Percentiles rank a stretch among this genome's conserved stretches.
Evolutionary conservation across 2,113 vertebrate species (phyloP).

Genomic region (Podiceps cristatus): DNA sequence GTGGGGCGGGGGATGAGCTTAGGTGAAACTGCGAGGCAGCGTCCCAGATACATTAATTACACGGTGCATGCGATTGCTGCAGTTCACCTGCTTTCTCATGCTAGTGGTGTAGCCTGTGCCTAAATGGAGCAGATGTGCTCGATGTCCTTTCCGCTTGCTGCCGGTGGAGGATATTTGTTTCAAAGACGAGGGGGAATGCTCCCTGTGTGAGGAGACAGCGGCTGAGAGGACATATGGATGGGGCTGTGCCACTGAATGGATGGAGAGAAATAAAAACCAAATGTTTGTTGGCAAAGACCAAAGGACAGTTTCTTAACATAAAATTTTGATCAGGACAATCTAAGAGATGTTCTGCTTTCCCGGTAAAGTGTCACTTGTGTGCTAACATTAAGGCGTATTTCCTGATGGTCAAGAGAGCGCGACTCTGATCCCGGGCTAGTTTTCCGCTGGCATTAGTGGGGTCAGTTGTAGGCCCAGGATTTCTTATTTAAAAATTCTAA

Average conservation of each 20-base stretch:
- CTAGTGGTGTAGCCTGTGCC: neutral
- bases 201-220: accelerated
- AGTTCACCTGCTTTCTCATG: neutral
- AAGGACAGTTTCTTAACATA: neutral
- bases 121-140: neutral
- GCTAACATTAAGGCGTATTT: accelerated
- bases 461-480: neutral
- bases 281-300: accelerated
- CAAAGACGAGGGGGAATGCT: neutral
- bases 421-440: neutral
- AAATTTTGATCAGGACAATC: neutral
- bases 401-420: accelerated
- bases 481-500: constrained; percentile 18
- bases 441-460: neutral
- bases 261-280: neutral
- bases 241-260: neutral
- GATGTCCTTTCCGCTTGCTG: neutral
- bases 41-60: neutral
- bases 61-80: neutral
- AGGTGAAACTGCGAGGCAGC: neutral
- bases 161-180: neutral
- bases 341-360: neutral
- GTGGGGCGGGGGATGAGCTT: neutral
- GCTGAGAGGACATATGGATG: neutral
- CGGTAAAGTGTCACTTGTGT: neutral